Conservation (phyloP, 2,797 vertebrate genomes). For the Neomorphus geoffroyi region DNA sequence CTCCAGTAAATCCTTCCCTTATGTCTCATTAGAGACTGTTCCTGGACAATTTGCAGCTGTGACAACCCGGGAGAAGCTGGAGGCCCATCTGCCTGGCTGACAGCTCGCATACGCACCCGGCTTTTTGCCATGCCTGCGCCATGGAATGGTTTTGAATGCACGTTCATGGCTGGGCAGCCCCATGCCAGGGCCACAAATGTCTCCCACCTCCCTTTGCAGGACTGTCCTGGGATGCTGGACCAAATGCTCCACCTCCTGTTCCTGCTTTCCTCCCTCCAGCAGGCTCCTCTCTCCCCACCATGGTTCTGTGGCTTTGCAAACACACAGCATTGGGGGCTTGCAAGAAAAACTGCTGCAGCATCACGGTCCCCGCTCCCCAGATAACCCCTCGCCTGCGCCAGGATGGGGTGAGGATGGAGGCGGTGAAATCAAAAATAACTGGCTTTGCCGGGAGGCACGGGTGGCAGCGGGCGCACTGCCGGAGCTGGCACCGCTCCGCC, state of each 20-base stretch:
- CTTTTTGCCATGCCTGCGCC: neutral
- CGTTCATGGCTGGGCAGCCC: neutral
- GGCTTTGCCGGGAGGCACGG: neutral
- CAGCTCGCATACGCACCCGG: neutral
- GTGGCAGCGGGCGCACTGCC: neutral
- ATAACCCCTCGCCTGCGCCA: neutral
- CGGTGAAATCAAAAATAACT: neutral
- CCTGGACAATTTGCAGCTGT: slow-evolving; percentile 34
- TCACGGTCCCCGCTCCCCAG: rapidly evolving
- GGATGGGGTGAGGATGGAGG: neutral
- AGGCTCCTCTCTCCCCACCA: rapidly evolving
- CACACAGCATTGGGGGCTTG: neutral
- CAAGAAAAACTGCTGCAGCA: neutral
- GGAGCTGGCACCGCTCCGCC: neutral
- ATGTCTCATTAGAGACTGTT: neutral
- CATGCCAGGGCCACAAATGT: rapidly evolving
- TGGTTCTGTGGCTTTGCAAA: neutral
- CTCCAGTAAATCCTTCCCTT: neutral
- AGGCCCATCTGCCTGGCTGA: slow-evolving; percentile 12
- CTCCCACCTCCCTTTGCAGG: neutral
- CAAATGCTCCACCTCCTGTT: neutral
- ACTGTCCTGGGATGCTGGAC: neutral
- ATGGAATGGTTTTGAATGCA: neutral
- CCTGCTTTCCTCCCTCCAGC: neutral
- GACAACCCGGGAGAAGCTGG: neutral